phyloP scores from a whole-genome alignment of 2,888 invertebrate species.

The Erebia palarica region DNA sequence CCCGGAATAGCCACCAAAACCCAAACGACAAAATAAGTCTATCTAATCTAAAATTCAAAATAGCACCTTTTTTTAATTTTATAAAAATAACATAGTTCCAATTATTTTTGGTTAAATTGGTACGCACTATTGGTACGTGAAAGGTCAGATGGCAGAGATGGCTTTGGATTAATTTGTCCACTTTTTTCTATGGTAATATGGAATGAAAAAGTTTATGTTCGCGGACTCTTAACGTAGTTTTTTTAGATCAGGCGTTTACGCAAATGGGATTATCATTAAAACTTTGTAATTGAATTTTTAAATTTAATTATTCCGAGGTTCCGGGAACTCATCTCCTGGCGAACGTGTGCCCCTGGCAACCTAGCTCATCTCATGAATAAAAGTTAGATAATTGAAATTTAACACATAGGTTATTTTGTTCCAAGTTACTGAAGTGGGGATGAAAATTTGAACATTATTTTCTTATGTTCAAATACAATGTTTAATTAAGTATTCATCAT shows the following conservation, averaged over 20 bases:
- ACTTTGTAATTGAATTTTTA: constrained; percentile 49
- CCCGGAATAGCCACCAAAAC: too few species aligned
- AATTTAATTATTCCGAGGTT: constrained; percentile 44
- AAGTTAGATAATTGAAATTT: constrained; percentile 31
- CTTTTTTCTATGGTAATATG: background rate
- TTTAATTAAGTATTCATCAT: background rate
- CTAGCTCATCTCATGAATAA: constrained; percentile 39
- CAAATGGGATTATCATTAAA: constrained; percentile 41
- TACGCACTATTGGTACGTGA: background rate
- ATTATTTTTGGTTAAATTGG: background rate
- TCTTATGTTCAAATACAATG: background rate
- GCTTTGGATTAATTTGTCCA: background rate
- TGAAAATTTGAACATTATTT: background rate
- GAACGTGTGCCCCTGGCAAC: constrained; percentile 35
- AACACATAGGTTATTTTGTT: background rate
- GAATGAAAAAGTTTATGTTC: background rate
- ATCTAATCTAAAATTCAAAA: too few species aligned
- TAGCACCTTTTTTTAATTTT: too few species aligned
- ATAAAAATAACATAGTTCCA: too few species aligned
- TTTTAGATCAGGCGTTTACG: constrained; percentile 21
- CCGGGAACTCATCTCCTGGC: constrained; percentile 30
- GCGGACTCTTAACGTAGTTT: constrained; percentile 4
- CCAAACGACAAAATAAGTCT: too few species aligned
- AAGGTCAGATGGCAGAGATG: background rate
- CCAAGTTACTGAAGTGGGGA: background rate